Percentiles rank a stretch among this genome's conserved stretches.
Conservation (phyloP, 1,140 invertebrate species). For the Temnothorax curvispinosus region DNA sequence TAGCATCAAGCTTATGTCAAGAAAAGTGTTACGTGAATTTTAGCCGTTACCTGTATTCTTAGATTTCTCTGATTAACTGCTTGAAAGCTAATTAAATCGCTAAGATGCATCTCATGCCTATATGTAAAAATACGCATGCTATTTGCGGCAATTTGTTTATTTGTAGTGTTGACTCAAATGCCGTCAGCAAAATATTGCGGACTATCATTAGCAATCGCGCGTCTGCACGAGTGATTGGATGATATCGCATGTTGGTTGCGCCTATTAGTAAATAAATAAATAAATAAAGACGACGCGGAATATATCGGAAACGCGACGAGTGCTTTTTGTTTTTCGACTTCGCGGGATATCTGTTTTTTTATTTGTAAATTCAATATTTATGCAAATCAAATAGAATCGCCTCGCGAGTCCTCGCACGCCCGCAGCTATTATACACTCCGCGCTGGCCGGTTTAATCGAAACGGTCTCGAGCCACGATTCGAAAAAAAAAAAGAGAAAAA, state of each 20-base stretch:
- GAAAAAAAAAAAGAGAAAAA: slow-evolving; percentile 23
- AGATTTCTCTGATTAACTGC: neutral
- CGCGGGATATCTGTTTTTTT: neutral
- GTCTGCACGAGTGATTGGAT: neutral
- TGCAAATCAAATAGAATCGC: slow-evolving; percentile 18
- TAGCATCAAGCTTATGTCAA: neutral
- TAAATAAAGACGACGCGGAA: neutral
- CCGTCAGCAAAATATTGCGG: neutral
- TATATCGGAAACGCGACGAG: neutral
- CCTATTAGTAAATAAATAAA: neutral
- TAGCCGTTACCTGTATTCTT: neutral
- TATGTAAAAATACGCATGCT: neutral
- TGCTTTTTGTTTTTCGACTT: neutral
- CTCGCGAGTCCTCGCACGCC: neutral
- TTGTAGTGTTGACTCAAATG: neutral
- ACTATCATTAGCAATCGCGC: neutral
- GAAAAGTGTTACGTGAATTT: neutral
- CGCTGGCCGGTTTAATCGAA: slow-evolving; percentile 13
- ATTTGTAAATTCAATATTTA: slow-evolving; percentile 29
- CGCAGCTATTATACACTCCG: neutral
- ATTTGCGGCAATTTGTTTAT: neutral
- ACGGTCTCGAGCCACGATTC: neutral
- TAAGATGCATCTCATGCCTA: neutral
- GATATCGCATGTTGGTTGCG: neutral
- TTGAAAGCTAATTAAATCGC: neutral